These are phyloP conservation scores for Colletes collaris DNA, from an alignment of 2,888 invertebrate species.

Conservation along the genomic window DNA sequence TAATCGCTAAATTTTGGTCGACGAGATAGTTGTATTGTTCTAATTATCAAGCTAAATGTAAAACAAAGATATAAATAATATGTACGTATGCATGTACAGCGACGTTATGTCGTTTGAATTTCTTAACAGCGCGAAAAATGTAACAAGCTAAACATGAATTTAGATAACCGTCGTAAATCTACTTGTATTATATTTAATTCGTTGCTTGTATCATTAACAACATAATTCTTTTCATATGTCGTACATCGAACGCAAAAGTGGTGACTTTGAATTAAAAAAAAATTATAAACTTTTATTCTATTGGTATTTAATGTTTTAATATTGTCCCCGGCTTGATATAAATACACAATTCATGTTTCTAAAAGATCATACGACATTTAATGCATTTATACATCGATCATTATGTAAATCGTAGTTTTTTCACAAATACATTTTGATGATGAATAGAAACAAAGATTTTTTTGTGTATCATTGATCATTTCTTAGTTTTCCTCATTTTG, in stretches of 20 bases:
- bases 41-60: neutral
- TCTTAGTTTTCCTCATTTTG: too few species aligned
- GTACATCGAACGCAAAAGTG: neutral
- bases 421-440: conserved; percentile 7
- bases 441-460: neutral
- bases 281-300: too few species aligned
- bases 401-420: neutral
- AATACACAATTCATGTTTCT: neutral
- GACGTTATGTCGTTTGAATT: neutral
- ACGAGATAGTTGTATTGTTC: neutral
- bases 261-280: neutral
- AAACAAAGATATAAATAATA: conserved; percentile 13
- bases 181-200: neutral
- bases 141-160: neutral
- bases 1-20: conserved; percentile 2
- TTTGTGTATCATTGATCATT: neutral
- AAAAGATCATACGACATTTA: neutral
- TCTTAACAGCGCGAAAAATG: neutral
- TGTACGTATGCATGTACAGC: neutral
- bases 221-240: neutral
- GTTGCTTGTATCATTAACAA: neutral
- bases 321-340: too few species aligned
- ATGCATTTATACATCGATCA: neutral
- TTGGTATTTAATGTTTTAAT: too few species aligned
- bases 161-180: conserved; percentile 1